A percentile compares a stretch with the other conserved stretches of the same genome.
Evolutionary conservation across 2,113 vertebrate genomes (phyloP).

Genomic region (Phoenicopterus ruber): DNA sequence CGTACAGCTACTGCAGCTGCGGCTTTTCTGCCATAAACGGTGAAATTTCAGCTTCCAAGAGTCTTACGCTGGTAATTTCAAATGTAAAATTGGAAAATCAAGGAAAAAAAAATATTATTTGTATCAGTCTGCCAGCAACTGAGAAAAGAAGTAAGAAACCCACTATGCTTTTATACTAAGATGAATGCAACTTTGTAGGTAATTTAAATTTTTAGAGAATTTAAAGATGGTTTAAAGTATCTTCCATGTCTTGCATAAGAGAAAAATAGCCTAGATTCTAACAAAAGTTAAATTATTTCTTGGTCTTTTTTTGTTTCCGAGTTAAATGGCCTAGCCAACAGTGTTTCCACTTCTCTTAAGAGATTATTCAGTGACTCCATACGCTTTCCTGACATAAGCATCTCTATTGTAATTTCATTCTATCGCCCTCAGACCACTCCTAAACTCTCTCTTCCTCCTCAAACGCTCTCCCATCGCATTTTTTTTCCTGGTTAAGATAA

Average conservation of each 20-base stretch:
- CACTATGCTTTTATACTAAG: background rate
- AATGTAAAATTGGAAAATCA: background rate
- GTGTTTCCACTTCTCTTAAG: background rate
- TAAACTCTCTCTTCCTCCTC: background rate
- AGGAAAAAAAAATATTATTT: background rate
- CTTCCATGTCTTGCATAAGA: background rate
- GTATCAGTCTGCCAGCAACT: background rate
- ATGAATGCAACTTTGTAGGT: background rate
- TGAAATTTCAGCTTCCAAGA: background rate
- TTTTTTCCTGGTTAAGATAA: background rate
- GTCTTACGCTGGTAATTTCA: background rate
- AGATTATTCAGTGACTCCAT: background rate
- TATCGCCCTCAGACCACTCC: background rate
- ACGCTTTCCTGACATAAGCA: background rate
- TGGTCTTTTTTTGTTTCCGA: background rate
- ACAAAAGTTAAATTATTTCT: background rate
- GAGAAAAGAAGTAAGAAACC: background rate
- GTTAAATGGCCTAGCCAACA: background rate
- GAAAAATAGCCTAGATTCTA: background rate
- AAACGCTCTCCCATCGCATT: background rate
- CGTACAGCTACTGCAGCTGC: background rate
- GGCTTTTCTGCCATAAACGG: background rate
- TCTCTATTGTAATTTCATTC: background rate
- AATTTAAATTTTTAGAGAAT: background rate
- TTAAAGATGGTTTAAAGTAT: background rate